Base-by-base conservation (phyloP, 2,888 invertebrate genomes). In the Chymomyza fuscimana region DNA sequence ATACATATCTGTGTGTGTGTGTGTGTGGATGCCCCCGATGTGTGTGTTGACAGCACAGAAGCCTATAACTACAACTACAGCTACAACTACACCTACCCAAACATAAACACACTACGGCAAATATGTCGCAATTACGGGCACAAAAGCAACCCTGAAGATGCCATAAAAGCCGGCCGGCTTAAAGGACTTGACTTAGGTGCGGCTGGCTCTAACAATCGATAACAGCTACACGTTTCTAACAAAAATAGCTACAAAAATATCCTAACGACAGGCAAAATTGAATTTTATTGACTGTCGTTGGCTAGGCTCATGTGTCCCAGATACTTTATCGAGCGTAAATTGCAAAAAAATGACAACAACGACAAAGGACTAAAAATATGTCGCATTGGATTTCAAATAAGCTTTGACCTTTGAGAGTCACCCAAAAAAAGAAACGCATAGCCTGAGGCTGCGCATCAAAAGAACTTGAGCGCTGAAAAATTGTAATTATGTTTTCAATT, bases 401-500 rank as follows among this genome's bases (percentile, higher is more conserved):
- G 16, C 22, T n/a, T n/a, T 54, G 54, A 54, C 54, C 54, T 54
- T 54, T 54, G 10, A 12, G 40, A 59, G 32, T 32, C 7, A 32
- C 9, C 32, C 6, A 32, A 32, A 9, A 15, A 9, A 1, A 59
- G 32, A 12, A 32, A 15, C 6, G 15, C 19, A 25, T 4, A 9
- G 29, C 29, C 29, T 15, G 15, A 9, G 10, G 25, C 59, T 67
- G 56, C 63, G 71, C 72, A 63, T 79, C 69, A 69, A 73, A 72
- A 40, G 58, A 50, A 50, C 59, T 70, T 68, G 52, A 54, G 56
- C n/a, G 32, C 32, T 16, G 22, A 61, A 46, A 67, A 63, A 56
- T 77, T 82, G 80, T 81, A 87, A 85, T 85, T 87, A 87, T 87
- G 77, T 85, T 87, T 85, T 83, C 80, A 87, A 85, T 85, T 85